Conservation (phyloP, 2,888 invertebrate species). For the Drosophila siamana region DNA sequence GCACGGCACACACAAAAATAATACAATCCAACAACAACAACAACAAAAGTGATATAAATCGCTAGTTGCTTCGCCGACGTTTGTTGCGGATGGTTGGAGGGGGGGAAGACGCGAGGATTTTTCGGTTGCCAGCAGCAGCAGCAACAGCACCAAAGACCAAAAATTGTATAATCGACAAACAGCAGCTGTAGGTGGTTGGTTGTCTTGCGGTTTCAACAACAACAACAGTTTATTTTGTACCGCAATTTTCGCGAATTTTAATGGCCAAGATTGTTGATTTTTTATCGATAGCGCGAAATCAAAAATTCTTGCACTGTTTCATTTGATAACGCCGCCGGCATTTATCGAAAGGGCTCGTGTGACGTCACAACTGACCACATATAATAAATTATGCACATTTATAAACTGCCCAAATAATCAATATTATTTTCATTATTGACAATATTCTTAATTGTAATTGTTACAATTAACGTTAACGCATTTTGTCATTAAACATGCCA, state of each 20-base stretch:
- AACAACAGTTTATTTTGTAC: constrained; percentile 27
- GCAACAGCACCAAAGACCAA: neutral
- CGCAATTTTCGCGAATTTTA: constrained; percentile 34
- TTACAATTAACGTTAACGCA: too few relatives aligned
- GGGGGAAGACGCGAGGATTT: constrained; percentile 27
- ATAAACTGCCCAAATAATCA: neutral
- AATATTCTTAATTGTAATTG: too few relatives aligned
- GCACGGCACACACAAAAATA: constrained; percentile 14
- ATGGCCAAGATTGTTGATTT: constrained; percentile 30
- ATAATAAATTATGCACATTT: neutral
- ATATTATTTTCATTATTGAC: neutral
- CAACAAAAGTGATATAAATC: constrained; percentile 20
- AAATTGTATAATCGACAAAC: constrained; percentile 14
- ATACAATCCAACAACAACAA: constrained; percentile 10
- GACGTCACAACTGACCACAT: neutral
- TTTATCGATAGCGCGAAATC: constrained; percentile 25
- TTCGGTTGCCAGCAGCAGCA: constrained; percentile 23
- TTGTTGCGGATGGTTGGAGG: constrained; percentile 27
- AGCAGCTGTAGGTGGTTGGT: constrained; percentile 8
- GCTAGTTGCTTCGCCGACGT: constrained; percentile 9
- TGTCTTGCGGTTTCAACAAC: neutral
- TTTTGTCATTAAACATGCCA: too few relatives aligned
- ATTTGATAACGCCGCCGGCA: neutral
- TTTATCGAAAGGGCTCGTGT: constrained; percentile 5
- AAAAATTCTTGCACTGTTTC: neutral